Evolutionary conservation across 2,888 invertebrate species (phyloP), one percentile per base, ranked within the genome.

Genomic region (Noctua janthina): DNA sequence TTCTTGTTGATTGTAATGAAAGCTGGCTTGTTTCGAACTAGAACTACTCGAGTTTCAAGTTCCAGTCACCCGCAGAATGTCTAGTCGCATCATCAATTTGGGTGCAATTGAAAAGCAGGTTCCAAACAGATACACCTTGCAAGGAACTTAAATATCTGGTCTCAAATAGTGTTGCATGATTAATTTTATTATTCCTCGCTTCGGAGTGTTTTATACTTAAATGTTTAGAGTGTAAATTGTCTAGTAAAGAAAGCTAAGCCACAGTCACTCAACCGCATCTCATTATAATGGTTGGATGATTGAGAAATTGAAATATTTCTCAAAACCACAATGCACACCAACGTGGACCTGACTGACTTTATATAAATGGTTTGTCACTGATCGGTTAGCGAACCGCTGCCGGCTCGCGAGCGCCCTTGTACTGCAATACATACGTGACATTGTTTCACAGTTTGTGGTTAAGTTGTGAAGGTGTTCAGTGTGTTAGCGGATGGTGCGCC

Each of bases 41-140:
- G 23, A 78, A 64, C 49, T 81, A 78, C 66, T 78, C 35, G 17
- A 72, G 71, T 69, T 79, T 62, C 39, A 72, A 56, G 43, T 82
- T 76, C 68, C 72, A 69, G 59, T 76, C 81, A 79, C 70, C 81
- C 77, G 76, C 86, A 78, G 74, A 79, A 87, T 86, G 84, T 91
- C 91, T 91, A 91, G 91, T 92, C 91, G 87, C 90, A 88, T 88
- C 89, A 87, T 88, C 84, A 64, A 83, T 79, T 70, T 82, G 85
- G 85, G 88, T 89, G 91, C 88, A 88, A 86, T 81, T 54, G 3
- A 71, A 74, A 43, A 71, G 64, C 77, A 70, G 62, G 69, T 79
- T 77, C 51, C 70, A 56, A 51, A 64, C 78, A 74, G 35, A 64
- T 29, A 54, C 54, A 73, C 64, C 62, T 73, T 46, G 51, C 81